A percentile compares a stretch with the other conserved stretches of the same genome.
Evolutionary conservation across 2,888 invertebrate genomes (phyloP).

Genomic region (Gari tellinella): DNA sequence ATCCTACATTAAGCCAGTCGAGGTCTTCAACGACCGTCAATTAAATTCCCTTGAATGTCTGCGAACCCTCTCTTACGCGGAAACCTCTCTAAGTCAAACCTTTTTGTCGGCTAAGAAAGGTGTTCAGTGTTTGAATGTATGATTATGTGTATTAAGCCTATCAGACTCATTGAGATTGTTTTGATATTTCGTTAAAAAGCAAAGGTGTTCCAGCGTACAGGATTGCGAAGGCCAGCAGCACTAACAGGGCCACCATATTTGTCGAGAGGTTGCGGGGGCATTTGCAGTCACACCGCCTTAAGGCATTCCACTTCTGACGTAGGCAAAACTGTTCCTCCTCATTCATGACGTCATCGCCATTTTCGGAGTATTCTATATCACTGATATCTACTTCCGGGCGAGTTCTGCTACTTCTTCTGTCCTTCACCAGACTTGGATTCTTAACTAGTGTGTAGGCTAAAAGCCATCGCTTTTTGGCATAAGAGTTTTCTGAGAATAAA

Average conservation of each 20-base stretch:
- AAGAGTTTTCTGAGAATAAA: conserved; percentile 1
- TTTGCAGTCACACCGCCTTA: background rate
- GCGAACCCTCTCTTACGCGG: no score
- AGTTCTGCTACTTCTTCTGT: background rate
- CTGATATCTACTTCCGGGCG: background rate
- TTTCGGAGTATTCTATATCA: background rate
- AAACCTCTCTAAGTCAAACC: no score
- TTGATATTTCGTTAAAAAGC: background rate
- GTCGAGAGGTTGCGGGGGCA: conserved; percentile 9
- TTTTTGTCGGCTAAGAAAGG: no score
- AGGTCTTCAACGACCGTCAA: no score
- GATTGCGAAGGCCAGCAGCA: conserved; percentile 8
- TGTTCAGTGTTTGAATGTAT: no score
- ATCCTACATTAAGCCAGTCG: no score
- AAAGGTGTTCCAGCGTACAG: conserved; percentile 9
- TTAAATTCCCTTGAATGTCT: no score
- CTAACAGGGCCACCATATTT: background rate
- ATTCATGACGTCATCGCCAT: background rate
- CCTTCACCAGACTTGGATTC: background rate
- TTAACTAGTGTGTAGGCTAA: conserved; percentile 14
- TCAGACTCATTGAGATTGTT: no score
- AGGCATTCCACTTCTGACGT: background rate
- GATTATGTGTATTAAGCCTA: no score
- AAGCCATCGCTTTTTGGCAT: conserved; percentile 5
- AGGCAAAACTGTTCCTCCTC: background rate